Evolutionary conservation across 2,888 invertebrate genomes (phyloP).

Genomic region (Meandrusa payeni): DNA sequence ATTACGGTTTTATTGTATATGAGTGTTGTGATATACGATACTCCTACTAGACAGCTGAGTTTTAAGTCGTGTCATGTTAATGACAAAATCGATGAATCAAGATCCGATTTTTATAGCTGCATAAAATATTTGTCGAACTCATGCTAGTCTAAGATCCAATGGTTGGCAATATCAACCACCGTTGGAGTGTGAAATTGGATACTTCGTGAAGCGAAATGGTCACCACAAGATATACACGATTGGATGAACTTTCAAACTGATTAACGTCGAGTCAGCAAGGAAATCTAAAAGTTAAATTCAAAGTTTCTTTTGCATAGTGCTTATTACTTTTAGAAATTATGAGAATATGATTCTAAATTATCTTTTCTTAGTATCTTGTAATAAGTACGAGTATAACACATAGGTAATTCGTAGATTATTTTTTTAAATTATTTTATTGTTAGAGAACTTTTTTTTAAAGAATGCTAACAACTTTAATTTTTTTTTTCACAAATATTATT

Average conservation of each 20-base stretch:
- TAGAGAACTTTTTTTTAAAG: no score
- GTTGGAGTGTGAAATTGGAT: slow-evolving; percentile 63
- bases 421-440: no score
- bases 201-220: slow-evolving; percentile 26
- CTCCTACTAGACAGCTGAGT: no score
- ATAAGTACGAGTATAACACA: no score
- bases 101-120: slow-evolving; percentile 9
- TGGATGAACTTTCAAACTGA: slow-evolving; percentile 25
- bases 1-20: neutral
- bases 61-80: no score
- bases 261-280: slow-evolving; percentile 14
- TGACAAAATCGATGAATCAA: no score
- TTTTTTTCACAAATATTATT: no score
- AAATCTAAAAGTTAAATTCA: slow-evolving; percentile 14
- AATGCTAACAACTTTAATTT: no score
- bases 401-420: no score
- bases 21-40: no score
- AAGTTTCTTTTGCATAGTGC: neutral
- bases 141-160: slow-evolving; percentile 31
- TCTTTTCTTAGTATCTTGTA: no score
- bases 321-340: neutral
- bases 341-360: no score
- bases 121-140: slow-evolving; percentile 21
- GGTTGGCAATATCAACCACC: slow-evolving; percentile 55
- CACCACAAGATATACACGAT: slow-evolving; percentile 25